Percentiles rank a stretch among this genome's conserved stretches.
Evolutionary conservation across 23 tunicate species (phyloP).

Genomic region (Ascidia mentula): DNA sequence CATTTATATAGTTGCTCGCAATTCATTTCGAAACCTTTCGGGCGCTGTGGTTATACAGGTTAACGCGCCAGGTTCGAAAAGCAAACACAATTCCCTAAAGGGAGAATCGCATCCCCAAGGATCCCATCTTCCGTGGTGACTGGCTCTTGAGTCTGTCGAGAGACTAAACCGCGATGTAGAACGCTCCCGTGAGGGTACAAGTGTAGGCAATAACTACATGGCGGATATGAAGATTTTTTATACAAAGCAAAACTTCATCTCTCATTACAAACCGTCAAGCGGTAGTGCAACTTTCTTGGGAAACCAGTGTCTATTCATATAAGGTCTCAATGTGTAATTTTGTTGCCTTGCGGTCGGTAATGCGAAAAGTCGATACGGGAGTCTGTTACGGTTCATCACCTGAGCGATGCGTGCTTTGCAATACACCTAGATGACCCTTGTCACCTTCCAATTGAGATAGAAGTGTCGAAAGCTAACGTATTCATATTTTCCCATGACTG

Average conservation of each 20-base stretch:
- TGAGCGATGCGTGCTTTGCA: neutral
- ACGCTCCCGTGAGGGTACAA: neutral
- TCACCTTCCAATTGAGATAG: neutral
- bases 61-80: neutral
- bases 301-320: neutral
- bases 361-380: too few relatives aligned
- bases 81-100: neutral
- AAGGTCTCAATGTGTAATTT: neutral
- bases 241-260: neutral
- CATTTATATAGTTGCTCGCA: too few relatives aligned
- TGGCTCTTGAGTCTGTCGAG: too few relatives aligned
- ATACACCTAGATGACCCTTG: neutral
- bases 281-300: neutral
- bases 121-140: neutral
- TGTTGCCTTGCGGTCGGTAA: conserved; percentile 1
- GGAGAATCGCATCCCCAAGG: neutral
- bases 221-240: neutral
- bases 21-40: too few relatives aligned
- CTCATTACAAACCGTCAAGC: neutral
- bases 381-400: neutral
- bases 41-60: neutral
- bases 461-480: neutral
- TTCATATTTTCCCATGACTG: neutral
- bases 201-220: neutral
- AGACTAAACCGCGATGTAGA: neutral